A percentile compares a stretch with the other conserved stretches of the same genome.
Evolutionary conservation across 2,888 invertebrate species (phyloP).

Genomic region (Troides aeacus): DNA sequence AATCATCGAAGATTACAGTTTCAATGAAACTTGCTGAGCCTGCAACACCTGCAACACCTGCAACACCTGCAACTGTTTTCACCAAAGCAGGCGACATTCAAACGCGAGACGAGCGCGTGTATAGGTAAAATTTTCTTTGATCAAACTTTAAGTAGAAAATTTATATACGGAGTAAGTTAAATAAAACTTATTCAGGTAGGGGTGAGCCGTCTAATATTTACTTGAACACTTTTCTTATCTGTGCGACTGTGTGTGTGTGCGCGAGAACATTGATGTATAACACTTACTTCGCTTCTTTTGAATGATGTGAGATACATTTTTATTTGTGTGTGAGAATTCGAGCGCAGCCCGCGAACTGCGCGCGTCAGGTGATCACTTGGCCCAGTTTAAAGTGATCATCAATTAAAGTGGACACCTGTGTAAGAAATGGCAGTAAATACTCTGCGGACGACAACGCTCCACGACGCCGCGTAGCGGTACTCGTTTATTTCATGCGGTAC

Average conservation of each 20-base stretch:
- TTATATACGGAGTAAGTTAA: conserved; percentile 2
- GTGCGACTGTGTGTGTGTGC: not conserved
- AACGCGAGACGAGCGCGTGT: not conserved
- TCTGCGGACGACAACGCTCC: no score
- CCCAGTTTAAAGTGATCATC: no score
- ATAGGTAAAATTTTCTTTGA: not conserved
- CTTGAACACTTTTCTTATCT: conserved; percentile 11
- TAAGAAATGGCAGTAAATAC: no score
- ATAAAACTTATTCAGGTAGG: conserved; percentile 1
- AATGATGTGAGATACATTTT: no score
- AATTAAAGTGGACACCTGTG: no score
- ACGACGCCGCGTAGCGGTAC: no score
- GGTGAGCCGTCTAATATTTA: conserved; percentile 9
- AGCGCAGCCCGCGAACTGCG: no score
- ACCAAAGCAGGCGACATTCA: not conserved
- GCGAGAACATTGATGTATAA: not conserved
- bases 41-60: no score
- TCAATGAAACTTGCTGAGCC: not conserved
- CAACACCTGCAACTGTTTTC: not conserved
- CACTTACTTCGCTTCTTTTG: no score
- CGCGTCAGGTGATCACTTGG: no score
- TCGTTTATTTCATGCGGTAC: no score
- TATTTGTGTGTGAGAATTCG: no score
- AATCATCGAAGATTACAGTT: not conserved
- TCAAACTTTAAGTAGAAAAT: conserved; percentile 11